Evolutionary conservation across 2,888 invertebrate species (phyloP).

Genomic region (Ormyrus rosae): DNA sequence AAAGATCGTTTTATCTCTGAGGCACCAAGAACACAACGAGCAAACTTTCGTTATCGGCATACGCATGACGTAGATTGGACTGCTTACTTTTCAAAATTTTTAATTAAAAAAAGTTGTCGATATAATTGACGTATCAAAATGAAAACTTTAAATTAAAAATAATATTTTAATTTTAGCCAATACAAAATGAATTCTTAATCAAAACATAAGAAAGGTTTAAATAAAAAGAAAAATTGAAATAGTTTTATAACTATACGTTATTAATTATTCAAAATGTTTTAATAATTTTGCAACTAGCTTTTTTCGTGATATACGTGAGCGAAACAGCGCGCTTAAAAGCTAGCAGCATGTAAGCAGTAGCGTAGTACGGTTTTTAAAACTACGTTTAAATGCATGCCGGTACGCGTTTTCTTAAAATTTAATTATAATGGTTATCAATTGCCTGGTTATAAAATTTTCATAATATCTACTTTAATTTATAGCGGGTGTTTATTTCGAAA

Average conservation of each 20-base stretch:
- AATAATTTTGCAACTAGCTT: constrained; percentile 2
- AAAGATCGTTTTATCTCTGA: background rate
- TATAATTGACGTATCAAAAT: background rate
- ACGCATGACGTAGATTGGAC: constrained; percentile 23
- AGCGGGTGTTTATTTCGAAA: background rate
- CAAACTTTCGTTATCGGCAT: constrained; percentile 40
- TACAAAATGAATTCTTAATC: background rate
- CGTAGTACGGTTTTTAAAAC: constrained; percentile 43
- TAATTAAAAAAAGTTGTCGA: background rate
- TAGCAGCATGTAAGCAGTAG: constrained; percentile 11
- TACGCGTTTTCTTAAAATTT: constrained; percentile 45
- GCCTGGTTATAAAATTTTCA: constrained; percentile 39
- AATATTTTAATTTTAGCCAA: background rate
- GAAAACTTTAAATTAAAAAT: constrained; percentile 9
- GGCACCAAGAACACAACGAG: constrained; percentile 12
- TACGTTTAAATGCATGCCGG: constrained; percentile 56
- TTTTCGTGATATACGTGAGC: background rate
- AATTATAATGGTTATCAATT: constrained; percentile 42
- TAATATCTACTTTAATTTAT: constrained; percentile 22
- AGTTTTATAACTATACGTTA: constrained; percentile 6
- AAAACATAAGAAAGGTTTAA: too few relatives aligned
- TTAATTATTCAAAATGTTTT: background rate
- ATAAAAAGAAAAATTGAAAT: background rate
- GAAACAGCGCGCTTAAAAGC: constrained; percentile 41
- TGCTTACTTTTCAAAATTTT: constrained; percentile 36